Percentiles rank a stretch among this genome's conserved stretches.
Conservation (phyloP, 2,113 vertebrate genomes). For the Barnardius zonarius region DNA sequence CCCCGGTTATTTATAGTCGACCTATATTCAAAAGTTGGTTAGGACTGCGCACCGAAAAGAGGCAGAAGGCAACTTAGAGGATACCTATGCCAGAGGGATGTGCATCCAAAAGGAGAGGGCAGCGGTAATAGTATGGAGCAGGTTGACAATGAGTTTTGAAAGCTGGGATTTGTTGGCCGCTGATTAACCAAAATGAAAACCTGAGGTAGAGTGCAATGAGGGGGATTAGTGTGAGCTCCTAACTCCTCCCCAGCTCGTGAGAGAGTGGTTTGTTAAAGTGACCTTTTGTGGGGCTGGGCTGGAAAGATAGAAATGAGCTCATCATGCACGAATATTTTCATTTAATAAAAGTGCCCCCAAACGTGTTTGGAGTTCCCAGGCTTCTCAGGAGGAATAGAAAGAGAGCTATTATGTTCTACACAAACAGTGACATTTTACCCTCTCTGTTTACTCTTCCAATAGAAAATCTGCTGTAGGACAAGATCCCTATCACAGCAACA, state of each 20-base stretch:
- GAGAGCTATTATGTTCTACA: constrained; percentile 33
- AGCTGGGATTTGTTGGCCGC: neutral
- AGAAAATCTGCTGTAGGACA: neutral
- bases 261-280: constrained; percentile 29
- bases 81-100: neutral
- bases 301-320: constrained; percentile 20
- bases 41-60: neutral
- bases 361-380: constrained; percentile 45
- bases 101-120: neutral
- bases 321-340: constrained; percentile 30
- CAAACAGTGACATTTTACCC: constrained; percentile 55
- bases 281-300: neutral
- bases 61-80: neutral
- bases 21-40: neutral
- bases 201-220: neutral
- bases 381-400: constrained; percentile 13
- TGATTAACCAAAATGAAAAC: constrained; percentile 22
- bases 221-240: constrained; percentile 12
- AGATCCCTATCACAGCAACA: neutral
- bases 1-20: neutral
- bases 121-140: neutral
- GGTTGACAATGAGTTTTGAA: constrained; percentile 13
- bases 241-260: constrained; percentile 5
- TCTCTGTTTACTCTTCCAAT: constrained; percentile 38
- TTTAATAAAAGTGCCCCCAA: constrained; percentile 42